Evolutionary conservation across 2,888 invertebrate species (phyloP).

Genomic region (Neoscelio sp.): DNA sequence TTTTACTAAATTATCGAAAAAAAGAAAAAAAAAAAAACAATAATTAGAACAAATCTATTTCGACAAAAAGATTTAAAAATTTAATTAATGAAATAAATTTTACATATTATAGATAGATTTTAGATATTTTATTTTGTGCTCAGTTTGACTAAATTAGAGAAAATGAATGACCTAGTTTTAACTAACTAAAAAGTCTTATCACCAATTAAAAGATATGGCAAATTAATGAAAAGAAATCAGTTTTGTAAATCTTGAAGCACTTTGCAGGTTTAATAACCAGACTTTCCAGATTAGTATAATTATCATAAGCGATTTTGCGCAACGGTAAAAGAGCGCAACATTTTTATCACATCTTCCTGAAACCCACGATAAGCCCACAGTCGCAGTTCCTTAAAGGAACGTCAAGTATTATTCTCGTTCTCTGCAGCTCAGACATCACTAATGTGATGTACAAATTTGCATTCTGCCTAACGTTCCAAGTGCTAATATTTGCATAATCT

Average conservation of each 20-base stretch:
- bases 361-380: constrained; percentile 59
- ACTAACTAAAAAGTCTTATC: too few species aligned
- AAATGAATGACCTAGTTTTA: too few species aligned
- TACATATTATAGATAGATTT: too few species aligned
- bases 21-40: too few species aligned
- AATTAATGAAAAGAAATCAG: background rate
- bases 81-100: too few species aligned
- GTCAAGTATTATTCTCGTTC: constrained; percentile 55
- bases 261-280: constrained; percentile 6
- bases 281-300: constrained; percentile 39
- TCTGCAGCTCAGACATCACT: constrained; percentile 57
- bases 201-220: background rate
- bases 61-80: too few species aligned
- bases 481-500: constrained; percentile 67
- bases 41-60: too few species aligned
- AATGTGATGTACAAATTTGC: constrained; percentile 67
- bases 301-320: constrained; percentile 37
- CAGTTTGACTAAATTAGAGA: background rate
- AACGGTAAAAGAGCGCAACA: too few species aligned
- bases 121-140: background rate
- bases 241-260: background rate
- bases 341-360: constrained; percentile 50
- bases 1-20: background rate
- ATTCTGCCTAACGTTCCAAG: constrained; percentile 59
- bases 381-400: constrained; percentile 39